Evolutionary conservation across 2,888 invertebrate species (phyloP).

Genomic region (Pemphredon lugubris): DNA sequence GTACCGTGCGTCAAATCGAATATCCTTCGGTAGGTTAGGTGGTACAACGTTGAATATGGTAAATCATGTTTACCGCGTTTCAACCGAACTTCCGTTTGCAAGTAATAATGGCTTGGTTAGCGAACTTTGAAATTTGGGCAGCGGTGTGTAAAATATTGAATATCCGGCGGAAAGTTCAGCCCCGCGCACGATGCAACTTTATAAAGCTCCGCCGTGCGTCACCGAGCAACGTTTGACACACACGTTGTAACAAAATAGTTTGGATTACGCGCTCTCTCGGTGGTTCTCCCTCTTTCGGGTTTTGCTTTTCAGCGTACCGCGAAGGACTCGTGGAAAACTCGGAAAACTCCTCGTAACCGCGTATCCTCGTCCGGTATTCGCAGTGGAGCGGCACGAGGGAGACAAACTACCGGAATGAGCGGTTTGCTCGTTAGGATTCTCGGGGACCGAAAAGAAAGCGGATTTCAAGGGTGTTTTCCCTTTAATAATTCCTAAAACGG

Average conservation of each 20-base stretch:
- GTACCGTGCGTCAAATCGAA: slow-evolving; percentile 43
- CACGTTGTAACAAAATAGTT: neutral
- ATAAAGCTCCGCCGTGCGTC: slow-evolving; percentile 5
- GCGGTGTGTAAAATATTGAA: slow-evolving; percentile 53
- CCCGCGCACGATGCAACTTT: slow-evolving; percentile 44
- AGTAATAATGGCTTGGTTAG: slow-evolving; percentile 56
- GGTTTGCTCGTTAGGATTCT: neutral
- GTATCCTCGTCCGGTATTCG: no score
- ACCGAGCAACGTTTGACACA: slow-evolving; percentile 12
- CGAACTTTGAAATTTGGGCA: slow-evolving; percentile 56
- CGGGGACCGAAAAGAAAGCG: slow-evolving; percentile 12
- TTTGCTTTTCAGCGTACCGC: no score
- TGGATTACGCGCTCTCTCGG: slow-evolving; percentile 9
- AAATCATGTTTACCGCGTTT: slow-evolving; percentile 52
- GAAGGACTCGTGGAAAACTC: no score
- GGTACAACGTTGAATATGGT: slow-evolving; percentile 41
- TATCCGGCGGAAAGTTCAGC: slow-evolving; percentile 50
- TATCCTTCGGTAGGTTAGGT: slow-evolving; percentile 43
- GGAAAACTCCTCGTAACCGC: no score
- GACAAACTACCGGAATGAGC: no score
- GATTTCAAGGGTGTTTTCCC: slow-evolving; percentile 57
- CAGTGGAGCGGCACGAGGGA: no score
- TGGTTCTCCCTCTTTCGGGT: no score
- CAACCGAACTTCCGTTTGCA: slow-evolving; percentile 53
- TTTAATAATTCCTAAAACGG: slow-evolving; percentile 55